Evolutionary conservation across 2,113 vertebrate species (phyloP), one percentile per base, ranked within the genome.

Genomic region (Syngnathus scovelli): DNA sequence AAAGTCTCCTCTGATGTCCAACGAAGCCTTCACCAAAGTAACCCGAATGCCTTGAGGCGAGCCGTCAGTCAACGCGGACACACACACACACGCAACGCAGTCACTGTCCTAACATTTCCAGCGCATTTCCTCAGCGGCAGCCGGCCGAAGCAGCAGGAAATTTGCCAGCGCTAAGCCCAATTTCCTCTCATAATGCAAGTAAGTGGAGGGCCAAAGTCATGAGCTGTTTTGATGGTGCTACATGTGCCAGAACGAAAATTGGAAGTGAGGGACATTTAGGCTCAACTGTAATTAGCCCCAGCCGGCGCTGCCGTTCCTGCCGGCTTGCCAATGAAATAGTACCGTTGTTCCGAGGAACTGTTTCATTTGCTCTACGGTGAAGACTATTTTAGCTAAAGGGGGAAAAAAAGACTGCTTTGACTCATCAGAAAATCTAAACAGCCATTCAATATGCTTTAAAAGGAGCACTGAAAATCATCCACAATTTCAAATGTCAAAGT

Each of bases 151-250:
- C 84, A 81, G 73, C 38, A 70, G 62, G 68, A 79, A 79, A 78
- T 86, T 84, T 77, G 77, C 78, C 66, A 81, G 69, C 41, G 11
- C 64, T 77, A 61, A 81, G 77, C 77, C 76, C 76, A 78, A 82
- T 84, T 87, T 83, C 69, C 79, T 81, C 65, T 83, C 73, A 63
- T 68, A 64, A 66, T 49, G 65, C 60, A 64, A 78, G 69, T 82
- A 85, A 84, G 66, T 85, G 79, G 43, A 84, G 79, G 79, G 71
- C 72, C 78, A 64, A 71, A 44, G 59, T 71, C 64, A 64, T 72
- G 72, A 78, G 62, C 56, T 58, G 79, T 80, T 84, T 87, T 83
- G 75, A 87, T 85, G 80, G 66, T 71, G 72, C 68, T 76, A 69
- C 68, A 80, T 80, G 75, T 76, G 76, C 44, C 79, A 71, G 77